Percentiles rank a stretch among this genome's conserved stretches.
phyloP scores from a whole-genome alignment of 2,888 invertebrate species.

The Falcaria lacertinaria region DNA sequence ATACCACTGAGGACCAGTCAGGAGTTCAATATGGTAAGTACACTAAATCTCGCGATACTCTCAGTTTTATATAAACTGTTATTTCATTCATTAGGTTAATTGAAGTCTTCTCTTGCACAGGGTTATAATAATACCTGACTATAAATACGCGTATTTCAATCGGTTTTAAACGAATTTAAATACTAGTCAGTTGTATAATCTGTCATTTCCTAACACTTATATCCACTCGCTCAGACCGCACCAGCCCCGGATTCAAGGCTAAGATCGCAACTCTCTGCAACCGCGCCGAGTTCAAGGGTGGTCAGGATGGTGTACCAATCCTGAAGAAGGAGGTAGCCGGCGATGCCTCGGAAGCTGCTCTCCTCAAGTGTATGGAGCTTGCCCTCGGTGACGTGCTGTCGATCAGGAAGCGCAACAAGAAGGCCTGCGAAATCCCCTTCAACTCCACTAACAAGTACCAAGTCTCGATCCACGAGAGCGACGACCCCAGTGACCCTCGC shows the following conservation, averaged over 20 bases:
- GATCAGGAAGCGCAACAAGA: constrained; percentile 91
- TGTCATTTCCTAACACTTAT: too few relatives aligned
- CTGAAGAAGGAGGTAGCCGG: constrained; percentile 96
- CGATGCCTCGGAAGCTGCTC: constrained; percentile 96
- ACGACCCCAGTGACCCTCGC: constrained; percentile 93
- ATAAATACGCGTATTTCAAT: too few relatives aligned
- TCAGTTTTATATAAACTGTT: too few relatives aligned
- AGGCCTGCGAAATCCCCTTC: constrained; percentile 95
- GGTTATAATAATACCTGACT: too few relatives aligned
- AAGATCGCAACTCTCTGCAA: constrained; percentile 98
- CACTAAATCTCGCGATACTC: not conserved
- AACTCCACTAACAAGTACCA: constrained; percentile 98
- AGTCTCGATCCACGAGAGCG: constrained; percentile 96
- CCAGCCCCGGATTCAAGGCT: constrained; percentile 91
- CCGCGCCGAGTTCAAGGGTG: constrained; percentile 98
- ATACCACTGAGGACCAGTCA: constrained; percentile 99
- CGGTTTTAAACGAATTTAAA: too few relatives aligned
- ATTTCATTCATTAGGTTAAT: too few relatives aligned
- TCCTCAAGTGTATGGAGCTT: constrained; percentile 95
- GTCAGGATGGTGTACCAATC: constrained; percentile 94
- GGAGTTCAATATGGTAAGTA: constrained; percentile 92
- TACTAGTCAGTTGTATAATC: too few relatives aligned
- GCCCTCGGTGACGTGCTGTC: constrained; percentile 92
- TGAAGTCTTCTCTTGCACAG: too few relatives aligned
- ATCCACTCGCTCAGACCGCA: constrained; percentile 79